Evolutionary conservation across 2,888 invertebrate species (phyloP).

Genomic region (Noctuana brunneofusca): DNA sequence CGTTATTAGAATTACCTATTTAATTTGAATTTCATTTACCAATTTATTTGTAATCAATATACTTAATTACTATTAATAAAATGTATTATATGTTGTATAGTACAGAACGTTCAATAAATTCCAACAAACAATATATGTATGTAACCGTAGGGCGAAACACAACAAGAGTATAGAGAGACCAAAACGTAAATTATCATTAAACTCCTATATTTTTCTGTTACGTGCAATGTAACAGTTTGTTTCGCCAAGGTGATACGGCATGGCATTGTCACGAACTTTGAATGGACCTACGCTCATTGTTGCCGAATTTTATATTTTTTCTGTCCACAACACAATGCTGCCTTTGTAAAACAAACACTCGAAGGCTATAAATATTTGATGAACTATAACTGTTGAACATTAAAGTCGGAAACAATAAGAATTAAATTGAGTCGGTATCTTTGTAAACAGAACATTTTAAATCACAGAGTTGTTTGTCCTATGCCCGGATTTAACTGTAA

Average conservation of each 20-base stretch:
- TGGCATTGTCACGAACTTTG: slow-evolving; percentile 37
- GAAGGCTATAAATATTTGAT: slow-evolving; percentile 23
- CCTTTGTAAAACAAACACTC: slow-evolving; percentile 17
- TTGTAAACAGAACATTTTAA: background rate
- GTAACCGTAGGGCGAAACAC: background rate
- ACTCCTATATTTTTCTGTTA: slow-evolving; percentile 52
- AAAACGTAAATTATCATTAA: slow-evolving; percentile 39
- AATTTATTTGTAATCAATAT: no score
- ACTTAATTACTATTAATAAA: no score
- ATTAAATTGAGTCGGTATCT: background rate
- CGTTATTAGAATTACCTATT: no score
- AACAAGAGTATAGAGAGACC: background rate
- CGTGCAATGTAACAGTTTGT: slow-evolving; percentile 41
- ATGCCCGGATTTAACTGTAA: no score
- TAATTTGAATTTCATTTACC: no score
- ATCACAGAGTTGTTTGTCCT: no score
- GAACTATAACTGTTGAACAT: background rate
- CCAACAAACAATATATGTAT: background rate
- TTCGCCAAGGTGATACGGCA: slow-evolving; percentile 43
- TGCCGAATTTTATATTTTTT: slow-evolving; percentile 36
- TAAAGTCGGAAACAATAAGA: no score
- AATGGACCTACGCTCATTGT: slow-evolving; percentile 33
- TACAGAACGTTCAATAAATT: background rate
- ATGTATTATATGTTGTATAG: no score
- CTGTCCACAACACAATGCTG: slow-evolving; percentile 14